phyloP scores from a whole-genome alignment of 2,888 invertebrate species.

The Eueremaeus valkanovi region DNA sequence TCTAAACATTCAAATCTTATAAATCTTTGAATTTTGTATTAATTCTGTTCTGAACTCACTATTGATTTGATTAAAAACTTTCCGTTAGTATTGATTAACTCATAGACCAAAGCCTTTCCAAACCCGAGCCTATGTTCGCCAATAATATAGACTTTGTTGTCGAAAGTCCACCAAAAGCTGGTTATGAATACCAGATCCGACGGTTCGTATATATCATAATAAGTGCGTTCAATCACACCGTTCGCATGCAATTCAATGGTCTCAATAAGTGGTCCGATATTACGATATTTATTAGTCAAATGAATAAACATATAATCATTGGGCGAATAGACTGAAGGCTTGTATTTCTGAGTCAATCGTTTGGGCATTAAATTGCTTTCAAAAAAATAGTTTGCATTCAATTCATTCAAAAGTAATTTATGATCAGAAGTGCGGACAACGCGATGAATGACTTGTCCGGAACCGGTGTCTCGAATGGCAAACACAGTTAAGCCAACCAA shows the following conservation, averaged over 20 bases:
- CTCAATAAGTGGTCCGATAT: neutral
- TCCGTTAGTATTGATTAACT: neutral
- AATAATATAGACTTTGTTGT: neutral
- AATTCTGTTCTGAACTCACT: neutral
- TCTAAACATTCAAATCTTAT: neutral
- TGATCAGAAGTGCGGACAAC: neutral
- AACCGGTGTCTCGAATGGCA: neutral
- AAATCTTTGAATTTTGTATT: neutral
- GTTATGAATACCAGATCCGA: neutral
- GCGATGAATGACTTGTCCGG: neutral
- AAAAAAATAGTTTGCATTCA: neutral
- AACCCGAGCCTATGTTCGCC: neutral
- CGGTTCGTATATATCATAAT: neutral
- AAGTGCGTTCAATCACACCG: neutral
- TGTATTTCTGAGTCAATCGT: neutral
- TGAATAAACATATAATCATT: neutral
- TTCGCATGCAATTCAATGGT: neutral
- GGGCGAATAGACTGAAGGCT: constrained; percentile 12
- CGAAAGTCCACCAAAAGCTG: constrained; percentile 5
- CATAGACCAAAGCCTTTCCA: neutral
- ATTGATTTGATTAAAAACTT: neutral
- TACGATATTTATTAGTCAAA: neutral
- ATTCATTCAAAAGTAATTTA: neutral
- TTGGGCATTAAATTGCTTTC: constrained; percentile 1
- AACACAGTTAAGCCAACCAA: neutral